These are phyloP conservation scores for Oegoconia quadripuncta DNA, from an alignment of 2,888 invertebrate species.

Conservation along the genomic window DNA sequence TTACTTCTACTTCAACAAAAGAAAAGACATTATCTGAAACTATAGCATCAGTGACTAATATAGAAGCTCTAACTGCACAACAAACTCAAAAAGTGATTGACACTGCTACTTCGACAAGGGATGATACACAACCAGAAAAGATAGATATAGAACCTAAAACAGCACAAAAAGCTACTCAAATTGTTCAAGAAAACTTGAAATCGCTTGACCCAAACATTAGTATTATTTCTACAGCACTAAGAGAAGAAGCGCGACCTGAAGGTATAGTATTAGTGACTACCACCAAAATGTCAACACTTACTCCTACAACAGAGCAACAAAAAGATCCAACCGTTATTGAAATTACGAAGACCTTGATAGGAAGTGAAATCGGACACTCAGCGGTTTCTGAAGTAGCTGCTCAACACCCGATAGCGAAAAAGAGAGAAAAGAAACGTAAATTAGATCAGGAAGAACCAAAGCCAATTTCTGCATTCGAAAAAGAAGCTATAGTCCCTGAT, in stretches of 20 bases:
- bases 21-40: too few species aligned
- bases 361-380: slow-evolving; percentile 39
- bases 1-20: too few species aligned
- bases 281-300: slow-evolving; percentile 6
- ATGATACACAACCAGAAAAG: neutral
- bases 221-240: neutral
- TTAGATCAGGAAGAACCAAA: slow-evolving; percentile 15
- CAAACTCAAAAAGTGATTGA: too few species aligned
- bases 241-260: neutral
- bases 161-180: slow-evolving; percentile 16
- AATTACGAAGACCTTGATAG: slow-evolving; percentile 35
- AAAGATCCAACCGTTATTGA: slow-evolving; percentile 28
- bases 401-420: slow-evolving; percentile 9
- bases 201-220: slow-evolving; percentile 21
- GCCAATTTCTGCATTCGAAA: neutral
- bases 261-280: slow-evolving; percentile 10
- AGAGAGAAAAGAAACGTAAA: slow-evolving; percentile 6
- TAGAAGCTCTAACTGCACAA: too few species aligned
- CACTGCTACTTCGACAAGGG: too few species aligned
- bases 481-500: neutral
- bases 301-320: slow-evolving; percentile 10
- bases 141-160: neutral
- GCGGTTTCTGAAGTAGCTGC: slow-evolving; percentile 16
- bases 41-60: too few species aligned
- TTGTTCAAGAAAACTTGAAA: slow-evolving; percentile 24